Conservation (phyloP, 2,888 invertebrate species). For the Cryptocheilus praepositus region DNA sequence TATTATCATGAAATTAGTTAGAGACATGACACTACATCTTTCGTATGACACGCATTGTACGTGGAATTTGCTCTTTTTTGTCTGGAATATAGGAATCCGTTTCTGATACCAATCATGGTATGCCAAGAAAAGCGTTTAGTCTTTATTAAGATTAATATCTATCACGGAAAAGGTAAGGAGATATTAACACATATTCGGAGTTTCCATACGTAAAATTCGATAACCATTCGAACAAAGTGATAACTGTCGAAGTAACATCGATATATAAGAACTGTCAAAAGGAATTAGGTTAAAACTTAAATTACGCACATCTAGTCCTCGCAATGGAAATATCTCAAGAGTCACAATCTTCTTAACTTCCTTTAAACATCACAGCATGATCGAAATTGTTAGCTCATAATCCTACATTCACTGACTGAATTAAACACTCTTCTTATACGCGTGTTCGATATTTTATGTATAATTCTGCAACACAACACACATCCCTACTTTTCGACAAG, state of each 20-base stretch:
- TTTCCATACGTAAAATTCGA: slow-evolving; percentile 26
- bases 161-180: slow-evolving; percentile 19
- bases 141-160: slow-evolving; percentile 7
- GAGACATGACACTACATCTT: slow-evolving; percentile 4
- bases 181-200: slow-evolving; percentile 24
- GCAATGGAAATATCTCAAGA: slow-evolving; percentile 40
- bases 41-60: slow-evolving; percentile 29
- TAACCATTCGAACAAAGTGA: slow-evolving; percentile 28
- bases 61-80: slow-evolving; percentile 11
- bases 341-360: slow-evolving; percentile 25
- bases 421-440: slow-evolving; percentile 22
- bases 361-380: slow-evolving; percentile 38
- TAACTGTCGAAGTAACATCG: slow-evolving; percentile 16
- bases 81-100: slow-evolving; percentile 9
- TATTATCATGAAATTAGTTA: neutral
- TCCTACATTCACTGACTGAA: slow-evolving; percentile 36
- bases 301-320: slow-evolving; percentile 30
- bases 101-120: slow-evolving; percentile 20
- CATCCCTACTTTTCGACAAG: slow-evolving; percentile 43
- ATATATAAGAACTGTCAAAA: slow-evolving; percentile 23
- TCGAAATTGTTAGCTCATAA: slow-evolving; percentile 39
- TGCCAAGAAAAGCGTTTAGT: slow-evolving; percentile 16
- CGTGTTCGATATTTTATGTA: slow-evolving; percentile 48
- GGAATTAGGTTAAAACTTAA: slow-evolving; percentile 30
- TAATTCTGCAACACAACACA: slow-evolving; percentile 50